A percentile compares a stretch with the other conserved stretches of the same genome.
phyloP scores from a whole-genome alignment of 2,888 invertebrate species.

The Torymus auratus region DNA sequence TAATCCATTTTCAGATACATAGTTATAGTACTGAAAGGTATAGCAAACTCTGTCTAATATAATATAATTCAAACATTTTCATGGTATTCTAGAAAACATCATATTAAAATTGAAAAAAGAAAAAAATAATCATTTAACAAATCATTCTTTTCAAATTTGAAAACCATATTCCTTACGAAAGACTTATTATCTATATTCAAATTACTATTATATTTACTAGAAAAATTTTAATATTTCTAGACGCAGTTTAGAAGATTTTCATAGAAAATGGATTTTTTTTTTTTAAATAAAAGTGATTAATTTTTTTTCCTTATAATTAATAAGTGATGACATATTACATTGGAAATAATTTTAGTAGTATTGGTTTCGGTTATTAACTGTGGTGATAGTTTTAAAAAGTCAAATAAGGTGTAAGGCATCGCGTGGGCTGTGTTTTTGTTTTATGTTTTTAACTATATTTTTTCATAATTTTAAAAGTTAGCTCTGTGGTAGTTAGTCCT shows the following conservation, averaged over 20 bases:
- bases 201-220: no score
- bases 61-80: constrained; percentile 29
- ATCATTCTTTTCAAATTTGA: neutral
- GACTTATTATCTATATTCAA: no score
- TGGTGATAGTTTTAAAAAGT: constrained; percentile 56
- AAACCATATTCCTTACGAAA: no score
- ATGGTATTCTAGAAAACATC: constrained; percentile 1
- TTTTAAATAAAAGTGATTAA: constrained; percentile 37
- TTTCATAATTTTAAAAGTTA: constrained; percentile 22
- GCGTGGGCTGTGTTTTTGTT: constrained; percentile 36
- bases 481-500: neutral
- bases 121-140: neutral
- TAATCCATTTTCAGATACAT: constrained; percentile 48
- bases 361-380: constrained; percentile 44
- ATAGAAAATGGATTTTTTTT: constrained; percentile 22
- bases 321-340: constrained; percentile 10
- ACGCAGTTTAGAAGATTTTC: constrained; percentile 9
- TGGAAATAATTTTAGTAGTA: constrained; percentile 45
- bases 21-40: constrained; percentile 49
- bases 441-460: constrained; percentile 36
- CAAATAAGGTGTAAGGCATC: constrained; percentile 45
- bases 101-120: constrained; percentile 4
- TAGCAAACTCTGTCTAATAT: constrained; percentile 33
- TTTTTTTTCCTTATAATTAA: constrained; percentile 5
- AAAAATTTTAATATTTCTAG: neutral